Evolutionary conservation across 2,888 invertebrate genomes (phyloP).

Genomic region (Lasioglossum lativentre): DNA sequence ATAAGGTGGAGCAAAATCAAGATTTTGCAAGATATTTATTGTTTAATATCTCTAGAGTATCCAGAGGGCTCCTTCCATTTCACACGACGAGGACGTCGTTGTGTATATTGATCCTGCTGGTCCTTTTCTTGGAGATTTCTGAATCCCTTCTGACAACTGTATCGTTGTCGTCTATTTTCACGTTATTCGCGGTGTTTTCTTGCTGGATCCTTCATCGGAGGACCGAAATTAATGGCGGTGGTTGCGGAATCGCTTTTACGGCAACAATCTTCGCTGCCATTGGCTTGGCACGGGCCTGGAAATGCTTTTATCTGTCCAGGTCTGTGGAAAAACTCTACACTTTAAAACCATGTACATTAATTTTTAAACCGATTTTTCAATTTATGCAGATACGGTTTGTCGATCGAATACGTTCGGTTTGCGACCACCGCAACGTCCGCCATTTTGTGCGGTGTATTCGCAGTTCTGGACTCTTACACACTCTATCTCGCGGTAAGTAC

Average conservation of each 20-base stretch:
- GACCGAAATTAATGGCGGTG: conserved; percentile 72
- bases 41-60: no score
- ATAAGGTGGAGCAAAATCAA: no score
- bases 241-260: conserved; percentile 62
- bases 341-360: no score
- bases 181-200: conserved; percentile 70
- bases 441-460: conserved; percentile 73
- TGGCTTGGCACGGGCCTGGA: conserved; percentile 72
- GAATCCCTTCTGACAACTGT: conserved; percentile 70
- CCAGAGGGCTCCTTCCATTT: conserved; percentile 68
- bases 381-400: conserved; percentile 70
- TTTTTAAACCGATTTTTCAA: background rate
- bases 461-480: conserved; percentile 78
- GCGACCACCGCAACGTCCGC: conserved; percentile 72
- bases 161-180: conserved; percentile 71
- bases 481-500: conserved; percentile 77
- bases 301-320: conserved; percentile 72
- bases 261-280: conserved; percentile 72
- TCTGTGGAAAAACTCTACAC: conserved; percentile 32
- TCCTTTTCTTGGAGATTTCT: conserved; percentile 73
- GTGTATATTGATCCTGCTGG: conserved; percentile 64
- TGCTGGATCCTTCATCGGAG: conserved; percentile 78
- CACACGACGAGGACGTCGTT: conserved; percentile 72
- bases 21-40: no score
- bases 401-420: conserved; percentile 72